Evolutionary conservation across 2,888 invertebrate species (phyloP).

Genomic region (Himalopsyche anomala): DNA sequence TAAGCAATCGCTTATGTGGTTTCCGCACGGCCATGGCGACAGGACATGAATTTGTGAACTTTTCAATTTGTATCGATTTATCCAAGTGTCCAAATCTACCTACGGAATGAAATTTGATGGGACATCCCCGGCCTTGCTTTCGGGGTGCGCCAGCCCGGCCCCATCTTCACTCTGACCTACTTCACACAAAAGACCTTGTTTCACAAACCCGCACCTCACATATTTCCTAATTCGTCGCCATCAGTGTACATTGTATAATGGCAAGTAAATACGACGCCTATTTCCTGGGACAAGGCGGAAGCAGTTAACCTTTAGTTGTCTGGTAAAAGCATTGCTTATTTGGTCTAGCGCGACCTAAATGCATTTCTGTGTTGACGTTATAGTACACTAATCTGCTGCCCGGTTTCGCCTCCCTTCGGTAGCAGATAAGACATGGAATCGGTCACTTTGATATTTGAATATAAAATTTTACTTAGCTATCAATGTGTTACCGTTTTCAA

Average conservation of each 20-base stretch:
- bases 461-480: too few relatives aligned
- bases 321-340: not conserved
- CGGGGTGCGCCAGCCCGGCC: not conserved
- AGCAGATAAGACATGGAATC: too few relatives aligned
- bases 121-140: conserved; percentile 8
- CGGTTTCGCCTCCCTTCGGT: too few relatives aligned
- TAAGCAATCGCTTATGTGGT: too few relatives aligned
- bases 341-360: not conserved
- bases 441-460: too few relatives aligned
- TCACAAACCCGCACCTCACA: conserved; percentile 12
- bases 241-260: not conserved
- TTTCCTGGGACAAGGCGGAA: conserved; percentile 23
- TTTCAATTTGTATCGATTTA: not conserved
- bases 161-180: not conserved
- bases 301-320: conserved; percentile 16
- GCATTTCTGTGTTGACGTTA: not conserved
- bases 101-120: not conserved
- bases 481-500: too few relatives aligned
- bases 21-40: not conserved
- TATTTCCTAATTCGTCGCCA: conserved; percentile 12
- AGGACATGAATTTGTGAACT: not conserved
- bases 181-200: conserved; percentile 34
- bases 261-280: not conserved
- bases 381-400: too few relatives aligned
- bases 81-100: not conserved